Base-by-base conservation (phyloP, 2,113 vertebrate species). In the Lasiurus borealis region DNA sequence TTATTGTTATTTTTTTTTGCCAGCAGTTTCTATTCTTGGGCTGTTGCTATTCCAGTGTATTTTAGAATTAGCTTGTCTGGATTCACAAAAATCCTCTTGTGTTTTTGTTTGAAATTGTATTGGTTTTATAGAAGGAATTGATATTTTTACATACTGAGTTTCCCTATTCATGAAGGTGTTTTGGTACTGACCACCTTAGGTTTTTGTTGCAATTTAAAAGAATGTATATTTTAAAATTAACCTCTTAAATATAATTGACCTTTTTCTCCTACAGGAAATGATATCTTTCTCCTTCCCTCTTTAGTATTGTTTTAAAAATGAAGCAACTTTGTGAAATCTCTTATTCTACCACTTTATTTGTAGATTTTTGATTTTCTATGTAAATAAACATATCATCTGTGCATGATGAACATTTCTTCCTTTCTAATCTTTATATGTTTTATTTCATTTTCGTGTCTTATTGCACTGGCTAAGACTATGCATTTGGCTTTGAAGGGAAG, bases 261-360 rank as follows among this genome's bases (percentile, higher is more conserved):
- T 59, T 84, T 68, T 52, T 40, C 10, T 5, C 31, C 0, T 29
- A 9, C 6, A 64, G 29, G 44, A 90, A 87, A 84, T 78, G 8
- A 69, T 68, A 59, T 31, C 25, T 76, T 54, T 85, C 48, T 57
- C 18, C 7, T 80, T 82, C 44, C 1, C 2, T 88, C 34, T 78
- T 90, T 72, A 4, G 23, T n/a, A 36, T 27, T 94, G 36, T 82
- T 90, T 88, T 66, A 31, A 85, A 92, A 62, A 68, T 64, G 21
- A 71, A 46, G 23, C 5, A 85, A 86, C 59, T 66, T 85, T 87
- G 52, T 86, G 83, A 59, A 85, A 23, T 48, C n/a, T 87, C 46
- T 77, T 88, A 23, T 84, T 87, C 54, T 90, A 84, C 62, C 18
- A 54, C 21, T 80, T 93, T 80, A 69, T 90, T 66, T 93, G n/a